phyloP scores from a whole-genome alignment of 2,888 invertebrate genomes.

The Drosophila nigricruria region DNA sequence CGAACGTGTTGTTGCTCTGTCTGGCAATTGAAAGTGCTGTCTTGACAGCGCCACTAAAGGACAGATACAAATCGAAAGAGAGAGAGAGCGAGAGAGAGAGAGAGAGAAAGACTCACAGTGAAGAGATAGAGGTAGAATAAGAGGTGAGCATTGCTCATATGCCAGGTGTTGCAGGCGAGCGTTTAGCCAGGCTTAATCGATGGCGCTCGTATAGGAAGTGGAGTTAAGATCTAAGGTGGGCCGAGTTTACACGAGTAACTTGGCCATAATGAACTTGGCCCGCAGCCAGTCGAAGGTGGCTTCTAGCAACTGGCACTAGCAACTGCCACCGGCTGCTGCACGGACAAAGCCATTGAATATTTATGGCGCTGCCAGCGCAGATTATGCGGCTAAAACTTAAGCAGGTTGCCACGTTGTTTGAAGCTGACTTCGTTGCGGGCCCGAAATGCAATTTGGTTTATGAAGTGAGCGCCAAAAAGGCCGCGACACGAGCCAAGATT shows the following conservation, averaged over 20 bases:
- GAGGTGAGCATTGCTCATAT: constrained; percentile 55
- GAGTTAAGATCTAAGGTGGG: constrained; percentile 19
- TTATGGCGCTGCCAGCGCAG: constrained; percentile 73
- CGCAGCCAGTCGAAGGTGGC: constrained; percentile 33
- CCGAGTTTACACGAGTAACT: constrained; percentile 40
- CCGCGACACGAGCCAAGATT: constrained; percentile 32
- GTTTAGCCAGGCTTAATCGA: constrained; percentile 60
- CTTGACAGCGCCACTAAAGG: constrained; percentile 24
- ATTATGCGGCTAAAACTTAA: constrained; percentile 78
- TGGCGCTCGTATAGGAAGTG: constrained; percentile 41
- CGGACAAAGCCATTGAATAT: constrained; percentile 75
- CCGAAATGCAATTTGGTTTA: constrained; percentile 77
- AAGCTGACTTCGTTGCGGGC: constrained; percentile 36
- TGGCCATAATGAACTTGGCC: constrained; percentile 67
- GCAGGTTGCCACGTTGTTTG: constrained; percentile 63
- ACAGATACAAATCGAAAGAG: constrained; percentile 5
- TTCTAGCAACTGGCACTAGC: constrained; percentile 21
- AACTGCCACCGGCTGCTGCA: constrained; percentile 20
- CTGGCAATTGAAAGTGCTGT: constrained; percentile 66
- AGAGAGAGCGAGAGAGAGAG: neutral
- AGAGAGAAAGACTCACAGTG: constrained; percentile 3
- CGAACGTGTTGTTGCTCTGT: constrained; percentile 33
- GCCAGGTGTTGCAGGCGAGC: constrained; percentile 56
- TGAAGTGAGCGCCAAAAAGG: constrained; percentile 67
- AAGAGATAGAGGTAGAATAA: neutral